Percentiles rank a stretch among this genome's conserved stretches.
phyloP scores from a whole-genome alignment of 2,888 invertebrate genomes.

The Gastracanthus pulcherrimus region DNA sequence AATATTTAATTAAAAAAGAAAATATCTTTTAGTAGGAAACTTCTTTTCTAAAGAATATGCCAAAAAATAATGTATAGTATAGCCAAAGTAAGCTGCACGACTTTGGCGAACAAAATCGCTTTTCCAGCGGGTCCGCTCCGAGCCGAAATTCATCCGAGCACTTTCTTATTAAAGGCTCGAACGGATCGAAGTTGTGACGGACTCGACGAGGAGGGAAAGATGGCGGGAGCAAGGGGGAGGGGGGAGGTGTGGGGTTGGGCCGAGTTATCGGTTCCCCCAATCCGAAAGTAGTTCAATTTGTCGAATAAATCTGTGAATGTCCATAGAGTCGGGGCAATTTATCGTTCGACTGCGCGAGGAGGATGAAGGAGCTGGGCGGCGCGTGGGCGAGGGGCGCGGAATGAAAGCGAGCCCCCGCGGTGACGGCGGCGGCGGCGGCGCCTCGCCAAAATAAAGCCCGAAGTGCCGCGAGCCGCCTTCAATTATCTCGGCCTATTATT shows the following conservation, averaged over 20 bases:
- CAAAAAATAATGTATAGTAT: not conserved
- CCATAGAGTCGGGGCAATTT: slow-evolving; percentile 44
- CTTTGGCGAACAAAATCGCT: not conserved
- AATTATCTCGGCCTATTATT: slow-evolving; percentile 34
- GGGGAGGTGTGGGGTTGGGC: too few relatives aligned
- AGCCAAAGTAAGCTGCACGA: not conserved
- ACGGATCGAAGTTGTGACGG: slow-evolving; percentile 41
- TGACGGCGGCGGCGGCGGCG: too few relatives aligned
- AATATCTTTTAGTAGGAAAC: too few relatives aligned
- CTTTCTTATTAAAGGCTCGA: slow-evolving; percentile 37
- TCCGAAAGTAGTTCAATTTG: slow-evolving; percentile 51
- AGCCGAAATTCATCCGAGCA: slow-evolving; percentile 34
- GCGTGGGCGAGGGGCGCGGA: not conserved
- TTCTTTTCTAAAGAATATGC: not conserved
- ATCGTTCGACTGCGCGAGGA: slow-evolving; percentile 9
- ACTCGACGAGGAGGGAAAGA: not conserved
- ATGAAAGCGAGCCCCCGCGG: slow-evolving; percentile 23
- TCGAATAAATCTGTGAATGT: slow-evolving; percentile 53
- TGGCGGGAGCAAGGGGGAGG: too few relatives aligned
- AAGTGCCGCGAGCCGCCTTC: not conserved
- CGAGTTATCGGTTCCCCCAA: slow-evolving; percentile 44
- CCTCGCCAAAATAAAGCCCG: slow-evolving; percentile 25
- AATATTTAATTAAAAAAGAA: too few relatives aligned
- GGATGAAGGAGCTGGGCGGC: not conserved
- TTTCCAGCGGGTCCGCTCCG: not conserved